Evolutionary conservation across 30 jellyfish, hydroid and myxozoan species (phyloP).

Genomic region (Cassiopea andromeda): DNA sequence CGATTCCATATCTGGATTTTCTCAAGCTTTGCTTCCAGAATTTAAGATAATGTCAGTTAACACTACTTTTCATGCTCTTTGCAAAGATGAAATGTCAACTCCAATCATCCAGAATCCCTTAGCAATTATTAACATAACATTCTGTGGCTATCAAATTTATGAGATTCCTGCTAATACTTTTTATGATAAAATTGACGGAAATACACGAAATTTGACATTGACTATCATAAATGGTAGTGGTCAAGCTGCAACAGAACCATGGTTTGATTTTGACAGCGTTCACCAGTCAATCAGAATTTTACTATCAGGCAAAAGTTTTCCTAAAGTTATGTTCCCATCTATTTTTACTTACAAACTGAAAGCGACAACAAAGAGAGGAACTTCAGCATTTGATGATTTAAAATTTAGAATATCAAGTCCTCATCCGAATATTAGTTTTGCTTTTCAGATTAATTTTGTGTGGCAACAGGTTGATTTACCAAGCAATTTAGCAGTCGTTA

Average conservation of each 20-base stretch:
- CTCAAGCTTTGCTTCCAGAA: conserved; percentile 43
- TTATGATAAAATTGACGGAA: conserved; percentile 83
- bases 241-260: conserved; percentile 25
- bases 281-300: conserved; percentile 54
- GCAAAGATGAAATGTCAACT: conserved; percentile 60
- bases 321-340: conserved; percentile 15
- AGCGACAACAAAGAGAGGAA: conserved; percentile 88
- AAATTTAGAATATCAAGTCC: conserved; percentile 34
- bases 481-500: conserved; percentile 2
- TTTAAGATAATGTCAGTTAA: conserved; percentile 28
- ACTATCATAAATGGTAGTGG: conserved; percentile 34
- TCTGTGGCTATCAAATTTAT: conserved; percentile 63
- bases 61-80: conserved; percentile 47
- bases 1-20: conserved; percentile 44
- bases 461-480: conserved; percentile 33
- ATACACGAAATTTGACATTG: conserved; percentile 66
- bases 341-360: conserved; percentile 38
- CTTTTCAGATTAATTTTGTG: conserved; percentile 23
- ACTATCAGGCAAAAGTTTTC: conserved; percentile 23
- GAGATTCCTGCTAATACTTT: conserved; percentile 82
- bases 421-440: conserved; percentile 62
- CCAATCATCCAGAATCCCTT: conserved; percentile 82
- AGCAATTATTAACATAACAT: conserved; percentile 48
- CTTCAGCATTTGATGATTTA: conserved; percentile 46
- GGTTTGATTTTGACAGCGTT: conserved; percentile 59